phyloP scores from a whole-genome alignment of 1,140 invertebrate genomes.

The Zaprionus tsacasi region DNA sequence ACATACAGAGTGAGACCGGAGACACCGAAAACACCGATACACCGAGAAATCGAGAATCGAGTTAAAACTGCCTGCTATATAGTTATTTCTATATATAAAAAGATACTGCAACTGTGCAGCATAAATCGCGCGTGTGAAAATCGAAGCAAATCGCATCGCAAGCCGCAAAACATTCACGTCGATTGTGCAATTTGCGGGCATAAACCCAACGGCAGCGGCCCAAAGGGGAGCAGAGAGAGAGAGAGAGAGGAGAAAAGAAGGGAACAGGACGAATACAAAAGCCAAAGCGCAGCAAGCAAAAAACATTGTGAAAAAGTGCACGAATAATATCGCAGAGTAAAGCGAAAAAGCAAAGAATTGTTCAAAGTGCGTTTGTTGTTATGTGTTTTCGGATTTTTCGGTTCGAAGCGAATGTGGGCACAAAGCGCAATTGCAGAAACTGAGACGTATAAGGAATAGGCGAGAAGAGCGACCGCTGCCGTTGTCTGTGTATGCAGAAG shows the following conservation, averaged over 20 bases:
- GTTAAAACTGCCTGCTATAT: neutral
- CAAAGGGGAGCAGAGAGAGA: conserved; percentile 15
- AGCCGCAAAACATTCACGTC: conserved; percentile 37
- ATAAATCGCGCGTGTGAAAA: conserved; percentile 24
- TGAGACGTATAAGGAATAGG: conserved; percentile 59
- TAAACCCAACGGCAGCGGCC: conserved; percentile 69
- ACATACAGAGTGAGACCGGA: conserved; percentile 28
- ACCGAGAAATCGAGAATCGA: conserved; percentile 14
- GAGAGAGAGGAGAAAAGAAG: neutral
- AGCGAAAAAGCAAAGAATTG: conserved; percentile 11
- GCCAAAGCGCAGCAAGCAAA: conserved; percentile 2
- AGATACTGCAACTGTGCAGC: conserved; percentile 57
- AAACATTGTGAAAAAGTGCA: conserved; percentile 5
- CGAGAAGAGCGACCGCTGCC: conserved; percentile 52
- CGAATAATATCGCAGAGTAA: neutral
- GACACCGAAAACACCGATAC: conserved; percentile 1
- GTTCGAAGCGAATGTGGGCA: conserved; percentile 60
- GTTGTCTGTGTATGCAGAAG: conserved; percentile 50
- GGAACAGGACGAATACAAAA: neutral
- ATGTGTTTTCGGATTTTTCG: conserved; percentile 55
- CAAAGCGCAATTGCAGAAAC: conserved; percentile 68
- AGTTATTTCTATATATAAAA: neutral
- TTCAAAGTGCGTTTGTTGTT: conserved; percentile 53
- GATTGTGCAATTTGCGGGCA: conserved; percentile 74
- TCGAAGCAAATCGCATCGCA: conserved; percentile 16